Evolutionary conservation across 2,113 vertebrate genomes (phyloP), one percentile per base, ranked within the genome.

Genomic region (Mus spicilegus): DNA sequence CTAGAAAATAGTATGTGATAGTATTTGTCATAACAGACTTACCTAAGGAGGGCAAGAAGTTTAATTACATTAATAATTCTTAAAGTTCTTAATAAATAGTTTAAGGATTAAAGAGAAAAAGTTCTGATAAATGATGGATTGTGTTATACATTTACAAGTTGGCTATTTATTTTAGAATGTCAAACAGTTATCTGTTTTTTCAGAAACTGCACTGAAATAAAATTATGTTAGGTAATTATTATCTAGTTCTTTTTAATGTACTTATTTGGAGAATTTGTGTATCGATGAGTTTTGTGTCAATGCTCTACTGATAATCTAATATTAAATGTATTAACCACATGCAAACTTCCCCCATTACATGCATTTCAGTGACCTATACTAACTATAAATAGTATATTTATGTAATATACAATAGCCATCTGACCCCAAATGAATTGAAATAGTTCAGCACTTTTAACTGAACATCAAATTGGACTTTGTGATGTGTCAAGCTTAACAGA

Each of bases 261-360:
- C 96, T 96, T 98, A 97, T 95, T 96, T 95, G 61, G 88, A 98
- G 94, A 96, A 97, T 94, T 65, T 70, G 91, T 97, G 84, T 97
- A 96, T 98, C 97, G 56, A 58, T 72, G 96, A 73, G 65, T 98
- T 96, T 97, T 97, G 91, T 97, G 97, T 98, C 89, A 95, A 97
- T 98, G 98, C 98, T 99, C 98, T 99, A 98, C 99, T 98, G 98
- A 98, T 99, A 99, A 99, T 99, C 92, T 97, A 96, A 99, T 99
- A 98, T 98, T 95, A 33, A 92, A 80, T 28, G 69, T 97, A 97
- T 97, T 85, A 96, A 97, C 97, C 97, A 97, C 98, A 98, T 99
- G 98, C 30, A 61, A 51, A 73, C 42, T 98, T 98, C 98, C 91
- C 96, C 93, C 97, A 98, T 96, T 96, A 92, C 96, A 96, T 97